These are phyloP conservation scores for Cheirogaleus major DNA, from an alignment of 2,797 vertebrate species.

Conservation along the genomic window DNA sequence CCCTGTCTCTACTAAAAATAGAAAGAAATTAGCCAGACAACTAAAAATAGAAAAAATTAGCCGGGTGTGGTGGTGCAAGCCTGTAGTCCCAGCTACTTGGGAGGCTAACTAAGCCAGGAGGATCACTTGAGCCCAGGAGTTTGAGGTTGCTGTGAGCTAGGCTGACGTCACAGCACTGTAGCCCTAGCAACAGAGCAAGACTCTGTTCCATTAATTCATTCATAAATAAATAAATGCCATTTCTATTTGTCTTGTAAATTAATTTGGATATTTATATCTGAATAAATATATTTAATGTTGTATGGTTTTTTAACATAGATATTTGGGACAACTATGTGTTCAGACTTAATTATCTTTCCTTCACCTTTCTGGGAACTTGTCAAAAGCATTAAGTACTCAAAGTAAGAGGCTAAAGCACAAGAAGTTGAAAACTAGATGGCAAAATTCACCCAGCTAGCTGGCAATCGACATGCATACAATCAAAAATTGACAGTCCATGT, in stretches of 20 bases:
- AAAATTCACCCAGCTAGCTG: background rate
- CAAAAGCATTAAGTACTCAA: conserved; percentile 51
- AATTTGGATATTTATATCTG: conserved; percentile 33
- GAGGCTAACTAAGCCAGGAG: background rate
- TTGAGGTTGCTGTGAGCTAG: background rate
- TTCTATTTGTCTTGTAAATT: conserved; percentile 48
- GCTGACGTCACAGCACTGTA: background rate
- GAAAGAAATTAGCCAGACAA: too few relatives aligned
- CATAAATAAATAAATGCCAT: background rate
- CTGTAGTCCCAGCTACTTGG: background rate
- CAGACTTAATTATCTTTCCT: conserved; percentile 9
- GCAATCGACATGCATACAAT: conserved; percentile 25
- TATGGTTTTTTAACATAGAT: conserved; percentile 23
- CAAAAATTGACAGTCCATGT: background rate
- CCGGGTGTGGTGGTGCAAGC: accelerated
- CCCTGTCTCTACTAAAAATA: too few relatives aligned
- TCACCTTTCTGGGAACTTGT: background rate
- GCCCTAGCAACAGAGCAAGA: background rate
- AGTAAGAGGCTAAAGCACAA: conserved; percentile 39
- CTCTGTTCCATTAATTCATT: too few relatives aligned
- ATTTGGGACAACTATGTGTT: conserved; percentile 36
- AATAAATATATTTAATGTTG: conserved; percentile 35
- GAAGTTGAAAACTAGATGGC: conserved; percentile 18
- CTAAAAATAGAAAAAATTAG: background rate
- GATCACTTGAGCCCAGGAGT: background rate